Base-by-base conservation (phyloP, 2,888 invertebrate genomes). In the Lordiphosa fenestrarum region DNA sequence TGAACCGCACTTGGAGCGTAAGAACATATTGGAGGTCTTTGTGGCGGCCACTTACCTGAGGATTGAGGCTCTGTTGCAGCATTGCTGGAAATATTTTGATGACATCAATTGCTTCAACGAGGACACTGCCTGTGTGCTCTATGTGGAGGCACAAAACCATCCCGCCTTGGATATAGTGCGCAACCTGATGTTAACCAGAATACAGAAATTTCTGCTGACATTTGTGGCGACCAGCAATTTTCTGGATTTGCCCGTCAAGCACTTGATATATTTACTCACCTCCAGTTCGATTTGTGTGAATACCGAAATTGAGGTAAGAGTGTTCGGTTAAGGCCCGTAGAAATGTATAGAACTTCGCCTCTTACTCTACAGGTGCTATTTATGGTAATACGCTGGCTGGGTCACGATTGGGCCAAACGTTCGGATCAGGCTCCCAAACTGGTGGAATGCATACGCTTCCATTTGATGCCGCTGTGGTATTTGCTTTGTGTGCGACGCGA, bases 371-470 rank as follows among this genome's bases (percentile, higher is more conserved):
- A 95, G 88, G 92, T 95, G 0, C 91, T 95, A 25, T 94, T 95
- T 93, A 92, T 95, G 0, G 94, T 93, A 0, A 93, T 95, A 0
- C 91, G 95, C 21, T 95, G 95, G 95, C 84, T 95, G 41, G 92
- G 93, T 84, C 91, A 93, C 53, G 92, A 94, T 77, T 95, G 94
- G 94, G 73, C 90, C 0, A 86, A 90, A 0, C 91, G 95, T 1
- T 90, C 91, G 15, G 87, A 90, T 21, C 83, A 91, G 68, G 90
- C 93, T 10, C 88, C 92, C 0, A 91, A 92, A 1, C 90, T 95
- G 2, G 91, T 95, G 90, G 90, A 90, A 1, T 94, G 94, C 85
- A 92, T 95, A 0, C 91, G 95, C 15, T 95, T 95, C 83, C 93
- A 94, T 0, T 91, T 94, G 33, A 93, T 95, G 77, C 93, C 94